A percentile compares a stretch with the other conserved stretches of the same genome.
phyloP scores from a whole-genome alignment of 2,113 vertebrate genomes.

The Onychostoma macrolepis region DNA sequence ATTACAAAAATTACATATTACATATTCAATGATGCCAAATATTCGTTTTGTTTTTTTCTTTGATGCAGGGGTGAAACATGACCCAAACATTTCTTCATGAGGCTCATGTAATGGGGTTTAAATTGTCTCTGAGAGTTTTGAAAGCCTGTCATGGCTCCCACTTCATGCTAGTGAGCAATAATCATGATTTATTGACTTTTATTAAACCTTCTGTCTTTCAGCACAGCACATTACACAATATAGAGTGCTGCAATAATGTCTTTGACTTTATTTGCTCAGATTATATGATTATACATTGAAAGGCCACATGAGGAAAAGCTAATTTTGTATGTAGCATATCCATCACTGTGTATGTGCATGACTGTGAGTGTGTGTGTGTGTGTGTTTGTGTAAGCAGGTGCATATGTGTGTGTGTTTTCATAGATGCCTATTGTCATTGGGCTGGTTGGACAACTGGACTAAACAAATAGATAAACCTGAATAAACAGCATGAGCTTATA shows the following conservation, averaged over 20 bases:
- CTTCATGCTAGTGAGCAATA: constrained; percentile 1
- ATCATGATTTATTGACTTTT: constrained; percentile 11
- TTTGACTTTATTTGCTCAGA: neutral
- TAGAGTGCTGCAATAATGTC: constrained; percentile 1
- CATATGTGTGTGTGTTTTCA: neutral
- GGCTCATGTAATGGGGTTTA: neutral
- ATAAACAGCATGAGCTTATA: constrained; percentile 11
- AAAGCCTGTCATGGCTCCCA: neutral
- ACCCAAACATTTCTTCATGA: neutral
- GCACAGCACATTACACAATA: neutral
- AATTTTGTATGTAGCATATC: neutral
- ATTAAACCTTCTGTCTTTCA: neutral
- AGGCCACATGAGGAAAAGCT: neutral
- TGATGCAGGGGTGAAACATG: neutral
- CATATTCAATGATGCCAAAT: neutral
- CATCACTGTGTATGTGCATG: neutral
- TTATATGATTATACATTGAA: neutral
- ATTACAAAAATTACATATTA: neutral
- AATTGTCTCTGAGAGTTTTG: neutral
- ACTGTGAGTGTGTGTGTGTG: neutral
- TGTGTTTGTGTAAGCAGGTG: neutral
- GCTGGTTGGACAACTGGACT: constrained; percentile 52
- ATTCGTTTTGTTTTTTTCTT: neutral
- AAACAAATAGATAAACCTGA: constrained; percentile 30
- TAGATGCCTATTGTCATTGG: constrained; percentile 20